These are phyloP conservation scores for Tinea pellionella DNA, from an alignment of 2,888 invertebrate species.

Conservation along the genomic window DNA sequence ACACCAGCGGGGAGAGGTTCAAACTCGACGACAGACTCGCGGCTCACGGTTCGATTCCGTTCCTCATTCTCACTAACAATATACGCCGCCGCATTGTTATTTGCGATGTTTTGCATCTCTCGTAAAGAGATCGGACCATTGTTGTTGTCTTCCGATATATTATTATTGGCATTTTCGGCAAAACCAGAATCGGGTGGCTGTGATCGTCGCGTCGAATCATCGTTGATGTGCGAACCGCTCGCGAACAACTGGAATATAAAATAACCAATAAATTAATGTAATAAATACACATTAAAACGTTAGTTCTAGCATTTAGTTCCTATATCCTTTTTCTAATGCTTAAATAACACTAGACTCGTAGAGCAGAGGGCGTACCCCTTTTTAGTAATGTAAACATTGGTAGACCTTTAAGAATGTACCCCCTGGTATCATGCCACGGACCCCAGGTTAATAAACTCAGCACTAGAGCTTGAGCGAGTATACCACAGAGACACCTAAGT, in stretches of 20 bases:
- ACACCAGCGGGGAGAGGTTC: conserved; percentile 49
- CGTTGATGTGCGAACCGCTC: conserved; percentile 51
- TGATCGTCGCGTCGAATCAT: conserved; percentile 36
- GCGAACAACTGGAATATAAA: conserved; percentile 42
- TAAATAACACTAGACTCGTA: too few relatives aligned
- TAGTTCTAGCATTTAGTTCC: too few relatives aligned
- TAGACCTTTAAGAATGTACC: too few relatives aligned
- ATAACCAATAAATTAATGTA: not conserved
- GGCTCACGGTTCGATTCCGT: conserved; percentile 32
- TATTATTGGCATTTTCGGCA: conserved; percentile 25
- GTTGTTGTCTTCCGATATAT: conserved; percentile 65
- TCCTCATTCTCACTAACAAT: conserved; percentile 64
- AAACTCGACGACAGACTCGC: conserved; percentile 57
- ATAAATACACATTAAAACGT: conserved; percentile 2
- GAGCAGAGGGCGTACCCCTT: too few relatives aligned
- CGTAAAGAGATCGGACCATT: conserved; percentile 66
- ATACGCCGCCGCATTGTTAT: conserved; percentile 65
- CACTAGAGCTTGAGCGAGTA: too few relatives aligned
- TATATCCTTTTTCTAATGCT: too few relatives aligned
- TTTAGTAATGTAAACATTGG: too few relatives aligned
- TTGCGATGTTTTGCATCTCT: conserved; percentile 69
- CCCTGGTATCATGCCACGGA: too few relatives aligned
- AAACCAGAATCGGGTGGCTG: conserved; percentile 56
- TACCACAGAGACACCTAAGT: too few relatives aligned
- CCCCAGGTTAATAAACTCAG: too few relatives aligned